These are phyloP conservation scores for Cichladusa arquata DNA, from an alignment of 2,113 vertebrate genomes.

Conservation along the genomic window DNA sequence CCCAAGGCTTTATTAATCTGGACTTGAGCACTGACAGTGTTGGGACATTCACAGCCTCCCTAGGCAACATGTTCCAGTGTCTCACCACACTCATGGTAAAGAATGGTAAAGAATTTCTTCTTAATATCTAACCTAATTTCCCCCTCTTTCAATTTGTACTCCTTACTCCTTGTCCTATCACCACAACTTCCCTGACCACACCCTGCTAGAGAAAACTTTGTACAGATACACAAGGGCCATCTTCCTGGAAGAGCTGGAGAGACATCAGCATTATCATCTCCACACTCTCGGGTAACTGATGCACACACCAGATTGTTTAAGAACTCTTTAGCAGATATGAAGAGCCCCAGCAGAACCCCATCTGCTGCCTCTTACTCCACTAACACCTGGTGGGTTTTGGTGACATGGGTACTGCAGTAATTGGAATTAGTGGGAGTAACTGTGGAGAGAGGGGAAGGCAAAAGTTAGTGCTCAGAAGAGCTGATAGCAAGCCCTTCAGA, in stretches of 20 bases:
- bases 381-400: not conserved
- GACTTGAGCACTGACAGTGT: not conserved
- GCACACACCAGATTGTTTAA: not conserved
- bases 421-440: not conserved
- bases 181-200: not conserved
- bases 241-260: not conserved
- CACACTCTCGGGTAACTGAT: not conserved
- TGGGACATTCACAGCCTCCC: not conserved
- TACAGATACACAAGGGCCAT: not conserved
- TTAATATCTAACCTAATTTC: not conserved
- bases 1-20: not conserved
- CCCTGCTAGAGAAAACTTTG: not conserved
- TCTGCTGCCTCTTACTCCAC: not conserved
- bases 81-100: not conserved
- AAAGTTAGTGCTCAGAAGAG: not conserved
- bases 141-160: not conserved
- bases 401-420: not conserved
- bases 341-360: not conserved
- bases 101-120: not conserved
- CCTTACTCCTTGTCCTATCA: not conserved
- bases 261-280: not conserved
- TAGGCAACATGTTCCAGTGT: not conserved
- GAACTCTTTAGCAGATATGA: not conserved
- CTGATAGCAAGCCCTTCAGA: not conserved
- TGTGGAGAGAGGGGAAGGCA: not conserved